These are phyloP conservation scores for Apocrypta bakeri DNA, from an alignment of 1,140 invertebrate species.

Conservation along the genomic window DNA sequence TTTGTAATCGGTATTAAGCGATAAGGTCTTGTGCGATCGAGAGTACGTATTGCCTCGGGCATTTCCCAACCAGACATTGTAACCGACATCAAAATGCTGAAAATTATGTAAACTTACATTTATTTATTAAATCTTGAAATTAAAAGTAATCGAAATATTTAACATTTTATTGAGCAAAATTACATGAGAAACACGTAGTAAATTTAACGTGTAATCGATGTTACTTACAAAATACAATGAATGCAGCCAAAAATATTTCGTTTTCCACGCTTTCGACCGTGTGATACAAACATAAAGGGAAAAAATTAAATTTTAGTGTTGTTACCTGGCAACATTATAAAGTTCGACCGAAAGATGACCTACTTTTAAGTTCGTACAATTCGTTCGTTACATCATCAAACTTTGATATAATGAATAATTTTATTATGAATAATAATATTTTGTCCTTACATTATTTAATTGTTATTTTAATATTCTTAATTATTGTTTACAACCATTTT, in stretches of 20 bases:
- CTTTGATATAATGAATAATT: too few relatives aligned
- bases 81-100: conserved; percentile 79
- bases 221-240: too few relatives aligned
- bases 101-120: neutral
- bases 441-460: too few relatives aligned
- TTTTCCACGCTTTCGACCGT: too few relatives aligned
- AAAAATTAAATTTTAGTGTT: neutral
- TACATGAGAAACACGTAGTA: neutral
- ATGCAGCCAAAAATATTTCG: too few relatives aligned
- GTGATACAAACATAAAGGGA: neutral
- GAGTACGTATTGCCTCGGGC: conserved; percentile 76
- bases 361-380: neutral
- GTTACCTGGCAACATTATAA: neutral
- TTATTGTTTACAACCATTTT: too few relatives aligned
- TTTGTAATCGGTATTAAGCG: conserved; percentile 60
- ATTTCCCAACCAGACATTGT: conserved; percentile 83
- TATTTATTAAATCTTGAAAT: too few relatives aligned
- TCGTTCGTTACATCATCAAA: too few relatives aligned
- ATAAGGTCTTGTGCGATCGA: conserved; percentile 64
- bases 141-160: too few relatives aligned
- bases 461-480: too few relatives aligned
- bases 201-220: neutral
- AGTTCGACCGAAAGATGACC: neutral
- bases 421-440: too few relatives aligned
- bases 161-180: neutral